Evolutionary conservation across 2,113 vertebrate genomes (phyloP), one percentile per base, ranked within the genome.

Genomic region (Shinisaurus crocodilurus): DNA sequence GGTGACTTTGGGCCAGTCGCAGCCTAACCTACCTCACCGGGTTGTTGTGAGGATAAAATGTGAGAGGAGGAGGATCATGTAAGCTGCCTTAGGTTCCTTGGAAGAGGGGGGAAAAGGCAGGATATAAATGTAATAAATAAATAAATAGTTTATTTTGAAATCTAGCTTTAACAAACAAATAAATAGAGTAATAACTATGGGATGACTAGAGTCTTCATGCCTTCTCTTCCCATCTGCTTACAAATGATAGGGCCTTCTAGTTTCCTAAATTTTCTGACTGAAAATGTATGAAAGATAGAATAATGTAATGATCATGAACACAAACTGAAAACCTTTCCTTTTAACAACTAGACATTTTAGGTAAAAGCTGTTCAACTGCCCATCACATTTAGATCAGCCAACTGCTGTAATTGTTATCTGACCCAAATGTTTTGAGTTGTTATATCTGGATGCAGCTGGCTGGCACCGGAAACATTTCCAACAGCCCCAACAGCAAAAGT

Each of bases 381-480:
- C 20, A 74, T 65, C 18, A 20, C 34, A 16, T n/a, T 82, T 65
- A 60, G 43, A 90, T 91, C 3, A 6, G 48, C 90, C 76, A 90
- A 32, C 84, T 72, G 50, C 50, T 72, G 32, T 23, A 80, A 40
- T 57, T 40, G 74, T 76, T 43, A 54, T 57, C 76, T 86, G 83
- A 86, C 37, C 29, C 85, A 86, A 86, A 72, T 72, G 63, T 86
- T 80, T 90, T 79, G 20, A 85, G 75, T 45, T 50, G 43, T 18
- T 7, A 81, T n/a, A 65, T 75, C 82, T 80, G 85, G 90, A 82
- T 88, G 23, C 91, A 95, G 91, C 93, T 96, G 94, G 89, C 93
- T 72, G 74, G 3, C 89, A 91, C 89, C 63, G 86, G 91, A 96
- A 95, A 88, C 88, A 85, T 85, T 54, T 92, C n/a, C 90, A 86